These are phyloP conservation scores for Bubo bubo DNA, from an alignment of 2,113 vertebrate species.

Conservation along the genomic window DNA sequence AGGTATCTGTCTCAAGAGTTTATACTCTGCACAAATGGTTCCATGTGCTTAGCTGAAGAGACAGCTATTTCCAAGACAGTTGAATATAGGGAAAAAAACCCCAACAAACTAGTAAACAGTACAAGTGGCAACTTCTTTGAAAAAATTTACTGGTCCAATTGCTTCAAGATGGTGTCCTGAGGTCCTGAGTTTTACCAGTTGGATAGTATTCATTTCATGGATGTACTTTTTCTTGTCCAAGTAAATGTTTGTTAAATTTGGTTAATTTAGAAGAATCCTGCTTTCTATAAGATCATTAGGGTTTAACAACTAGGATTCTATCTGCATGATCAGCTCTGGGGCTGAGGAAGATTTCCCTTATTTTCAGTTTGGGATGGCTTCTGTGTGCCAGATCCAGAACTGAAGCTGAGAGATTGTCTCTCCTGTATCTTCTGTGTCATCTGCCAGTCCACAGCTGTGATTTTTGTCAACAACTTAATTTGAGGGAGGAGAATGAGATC, in stretches of 20 bases:
- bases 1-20: slow-evolving; percentile 7
- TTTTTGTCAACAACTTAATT: background rate
- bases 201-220: background rate
- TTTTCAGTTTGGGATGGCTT: background rate
- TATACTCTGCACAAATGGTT: background rate
- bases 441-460: background rate
- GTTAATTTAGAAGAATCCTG: background rate
- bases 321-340: background rate
- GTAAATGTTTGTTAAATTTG: background rate
- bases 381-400: background rate
- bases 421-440: background rate
- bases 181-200: background rate
- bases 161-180: background rate
- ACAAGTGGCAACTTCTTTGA: background rate
- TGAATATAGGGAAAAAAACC: background rate
- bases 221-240: background rate
- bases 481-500: background rate
- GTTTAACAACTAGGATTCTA: background rate
- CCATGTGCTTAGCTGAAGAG: background rate
- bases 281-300: background rate
- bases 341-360: background rate
- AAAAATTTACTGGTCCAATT: background rate
- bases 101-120: background rate
- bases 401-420: background rate
- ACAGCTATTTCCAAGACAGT: background rate